These are phyloP conservation scores for Thalassophryne amazonica DNA, from an alignment of 2,797 vertebrate genomes.

Conservation along the genomic window DNA sequence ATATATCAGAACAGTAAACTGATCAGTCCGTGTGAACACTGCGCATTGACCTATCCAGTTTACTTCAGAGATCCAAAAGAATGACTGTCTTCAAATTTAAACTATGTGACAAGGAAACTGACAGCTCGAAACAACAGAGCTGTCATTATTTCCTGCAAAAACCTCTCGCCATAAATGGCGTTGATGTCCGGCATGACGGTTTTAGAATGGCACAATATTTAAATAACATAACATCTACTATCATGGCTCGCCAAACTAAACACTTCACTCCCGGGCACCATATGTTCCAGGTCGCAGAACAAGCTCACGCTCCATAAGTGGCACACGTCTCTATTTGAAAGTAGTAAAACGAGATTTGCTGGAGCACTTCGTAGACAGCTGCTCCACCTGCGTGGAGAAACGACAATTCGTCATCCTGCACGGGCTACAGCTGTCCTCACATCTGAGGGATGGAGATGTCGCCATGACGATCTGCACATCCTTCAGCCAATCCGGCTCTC, in stretches of 20 bases:
- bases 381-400: slow-evolving; percentile 41
- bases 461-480: slow-evolving; percentile 45
- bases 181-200: slow-evolving; percentile 8
- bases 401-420: slow-evolving; percentile 52
- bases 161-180: not conserved
- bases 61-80: too few relatives aligned
- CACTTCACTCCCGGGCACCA: slow-evolving; percentile 15
- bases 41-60: too few relatives aligned
- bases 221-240: slow-evolving; percentile 30
- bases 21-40: too few relatives aligned
- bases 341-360: slow-evolving; percentile 45
- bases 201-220: slow-evolving; percentile 24
- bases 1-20: too few relatives aligned
- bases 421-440: slow-evolving; percentile 53
- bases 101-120: too few relatives aligned
- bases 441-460: slow-evolving; percentile 62
- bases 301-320: slow-evolving; percentile 35
- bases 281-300: slow-evolving; percentile 40
- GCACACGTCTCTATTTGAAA: slow-evolving; percentile 41
- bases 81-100: too few relatives aligned
- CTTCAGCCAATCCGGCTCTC: slow-evolving; percentile 26
- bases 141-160: slow-evolving; percentile 11
- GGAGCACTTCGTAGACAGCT: slow-evolving; percentile 33
- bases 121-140: too few relatives aligned
- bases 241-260: slow-evolving; percentile 38